Conservation (phyloP, 1,140 invertebrate species). For the Kradibia gibbosae region DNA sequence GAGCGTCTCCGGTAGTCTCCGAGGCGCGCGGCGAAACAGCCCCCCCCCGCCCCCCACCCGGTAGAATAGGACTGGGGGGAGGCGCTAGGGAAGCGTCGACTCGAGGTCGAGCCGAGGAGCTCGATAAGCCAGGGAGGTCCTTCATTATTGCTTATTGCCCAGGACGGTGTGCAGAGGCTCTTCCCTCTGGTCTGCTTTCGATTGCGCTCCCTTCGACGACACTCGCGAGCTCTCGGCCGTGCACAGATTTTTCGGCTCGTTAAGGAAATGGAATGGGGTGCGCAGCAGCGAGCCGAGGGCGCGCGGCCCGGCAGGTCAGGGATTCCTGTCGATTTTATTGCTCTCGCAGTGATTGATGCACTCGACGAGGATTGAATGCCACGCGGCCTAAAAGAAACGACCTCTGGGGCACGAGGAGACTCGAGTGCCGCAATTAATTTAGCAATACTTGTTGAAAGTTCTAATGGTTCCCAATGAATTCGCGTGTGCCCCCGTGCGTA, state of each 20-base stretch:
- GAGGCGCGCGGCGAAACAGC: not conserved
- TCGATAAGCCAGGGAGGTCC: too few relatives aligned
- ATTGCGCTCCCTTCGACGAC: not conserved
- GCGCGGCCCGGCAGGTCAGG: too few relatives aligned
- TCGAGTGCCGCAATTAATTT: not conserved
- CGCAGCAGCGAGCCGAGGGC: too few relatives aligned
- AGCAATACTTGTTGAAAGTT: not conserved
- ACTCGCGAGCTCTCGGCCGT: not conserved
- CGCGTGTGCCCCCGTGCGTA: too few relatives aligned
- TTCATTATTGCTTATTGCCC: not conserved
- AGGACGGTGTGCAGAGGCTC: not conserved
- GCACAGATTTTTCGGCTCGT: conserved; percentile 8
- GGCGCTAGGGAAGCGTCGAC: not conserved
- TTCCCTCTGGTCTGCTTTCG: not conserved
- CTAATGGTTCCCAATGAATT: too few relatives aligned
- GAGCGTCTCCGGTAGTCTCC: not conserved
- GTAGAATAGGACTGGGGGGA: not conserved
- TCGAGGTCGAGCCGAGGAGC: not conserved
- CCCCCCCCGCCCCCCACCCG: not conserved
- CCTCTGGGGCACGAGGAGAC: not conserved
- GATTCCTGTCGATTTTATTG: conserved; percentile 22
- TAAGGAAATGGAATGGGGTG: conserved; percentile 10
- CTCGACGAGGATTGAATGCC: not conserved
- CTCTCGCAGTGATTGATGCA: conserved; percentile 1
- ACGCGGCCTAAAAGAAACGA: not conserved